These are phyloP conservation scores for Mesocricetus auratus DNA, from an alignment of 2,113 vertebrate species.

Conservation along the genomic window DNA sequence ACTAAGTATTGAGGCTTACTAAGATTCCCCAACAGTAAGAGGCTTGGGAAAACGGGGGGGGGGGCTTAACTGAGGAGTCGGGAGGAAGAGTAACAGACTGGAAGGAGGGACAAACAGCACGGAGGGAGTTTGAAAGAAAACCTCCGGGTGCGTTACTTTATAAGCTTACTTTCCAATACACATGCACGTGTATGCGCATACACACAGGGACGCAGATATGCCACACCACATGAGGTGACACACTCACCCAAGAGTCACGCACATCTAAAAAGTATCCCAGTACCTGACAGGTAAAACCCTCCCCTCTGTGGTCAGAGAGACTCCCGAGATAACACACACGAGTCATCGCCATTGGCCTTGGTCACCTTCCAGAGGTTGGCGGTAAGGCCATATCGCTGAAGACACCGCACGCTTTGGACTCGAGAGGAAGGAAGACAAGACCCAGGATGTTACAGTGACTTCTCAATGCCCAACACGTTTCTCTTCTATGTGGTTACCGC, in stretches of 20 bases:
- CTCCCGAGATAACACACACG: too few relatives aligned
- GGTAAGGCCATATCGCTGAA: background rate
- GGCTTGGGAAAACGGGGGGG: too few relatives aligned
- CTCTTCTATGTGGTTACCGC: background rate
- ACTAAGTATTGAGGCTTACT: background rate
- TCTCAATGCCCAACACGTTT: background rate
- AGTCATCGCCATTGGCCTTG: too few relatives aligned
- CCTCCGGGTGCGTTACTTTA: background rate
- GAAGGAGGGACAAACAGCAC: background rate
- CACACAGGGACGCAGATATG: background rate
- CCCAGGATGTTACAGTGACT: background rate
- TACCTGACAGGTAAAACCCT: background rate
- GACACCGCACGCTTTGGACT: background rate
- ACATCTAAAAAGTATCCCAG: background rate
- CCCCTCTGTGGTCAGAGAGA: background rate
- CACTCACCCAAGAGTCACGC: background rate
- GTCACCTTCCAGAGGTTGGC: background rate
- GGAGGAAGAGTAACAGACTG: background rate
- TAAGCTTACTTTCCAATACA: background rate
- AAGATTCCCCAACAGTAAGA: too few relatives aligned
- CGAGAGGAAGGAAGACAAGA: constrained; percentile 7
- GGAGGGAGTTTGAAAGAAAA: background rate
- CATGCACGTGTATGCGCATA: background rate
- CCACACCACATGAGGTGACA: too few relatives aligned
- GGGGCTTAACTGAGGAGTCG: background rate